These are phyloP conservation scores for Pyrgus malvae DNA, from an alignment of 2,888 invertebrate species.

Conservation along the genomic window DNA sequence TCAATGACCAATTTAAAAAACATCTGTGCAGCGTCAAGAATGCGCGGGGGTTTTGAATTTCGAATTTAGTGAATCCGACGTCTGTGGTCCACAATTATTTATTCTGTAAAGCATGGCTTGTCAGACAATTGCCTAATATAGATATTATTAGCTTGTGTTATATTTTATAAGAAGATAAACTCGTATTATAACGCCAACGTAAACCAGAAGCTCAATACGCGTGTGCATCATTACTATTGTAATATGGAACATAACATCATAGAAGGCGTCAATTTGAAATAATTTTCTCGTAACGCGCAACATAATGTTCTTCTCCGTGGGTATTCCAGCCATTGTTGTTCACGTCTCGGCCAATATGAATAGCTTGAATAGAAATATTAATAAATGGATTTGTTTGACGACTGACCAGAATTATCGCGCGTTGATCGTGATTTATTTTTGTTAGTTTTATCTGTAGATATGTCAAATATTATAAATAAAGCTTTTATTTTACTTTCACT, in stretches of 20 bases:
- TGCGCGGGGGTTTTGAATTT: conserved; percentile 18
- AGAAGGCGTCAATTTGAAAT: conserved; percentile 56
- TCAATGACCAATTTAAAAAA: conserved; percentile 16
- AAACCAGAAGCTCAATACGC: conserved; percentile 30
- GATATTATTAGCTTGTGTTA: conserved; percentile 37
- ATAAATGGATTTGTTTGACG: conserved; percentile 36
- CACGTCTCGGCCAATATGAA: conserved; percentile 18
- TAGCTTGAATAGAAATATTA: conserved; percentile 36
- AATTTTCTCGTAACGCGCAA: conserved; percentile 56
- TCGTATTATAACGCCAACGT: conserved; percentile 38
- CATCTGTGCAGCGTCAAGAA: conserved; percentile 1
- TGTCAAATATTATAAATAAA: conserved; percentile 3
- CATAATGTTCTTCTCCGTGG: conserved; percentile 27
- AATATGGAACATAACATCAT: conserved; percentile 41
- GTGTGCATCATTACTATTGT: conserved; percentile 35
- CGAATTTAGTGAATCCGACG: conserved; percentile 29
- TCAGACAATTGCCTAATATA: conserved; percentile 37
- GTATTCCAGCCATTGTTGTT: conserved; percentile 24
- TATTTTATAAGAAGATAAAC: conserved; percentile 34
- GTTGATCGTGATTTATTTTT: conserved; percentile 13
- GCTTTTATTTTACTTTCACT: conserved; percentile 11
- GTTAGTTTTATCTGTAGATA: conserved; percentile 11
- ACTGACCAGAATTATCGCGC: conserved; percentile 25
- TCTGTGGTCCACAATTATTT: conserved; percentile 46
- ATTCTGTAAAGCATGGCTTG: conserved; percentile 27